Evolutionary conservation across 2,113 vertebrate genomes (phyloP).

Genomic region (Pontoporia blainvillei): DNA sequence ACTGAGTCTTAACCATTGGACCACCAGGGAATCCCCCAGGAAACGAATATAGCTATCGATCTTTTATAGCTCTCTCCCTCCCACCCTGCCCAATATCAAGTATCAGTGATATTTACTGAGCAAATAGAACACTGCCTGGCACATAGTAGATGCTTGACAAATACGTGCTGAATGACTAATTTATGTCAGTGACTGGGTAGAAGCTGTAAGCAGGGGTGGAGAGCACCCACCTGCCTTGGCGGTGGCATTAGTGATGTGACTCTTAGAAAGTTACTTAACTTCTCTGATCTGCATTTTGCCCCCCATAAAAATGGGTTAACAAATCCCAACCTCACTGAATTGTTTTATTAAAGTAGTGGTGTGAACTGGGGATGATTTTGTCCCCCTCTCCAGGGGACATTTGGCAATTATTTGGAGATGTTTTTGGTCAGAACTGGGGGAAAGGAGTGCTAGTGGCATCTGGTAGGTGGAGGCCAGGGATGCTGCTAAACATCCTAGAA

Average conservation of each 20-base stretch:
- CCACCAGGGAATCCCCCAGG: neutral
- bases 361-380: neutral
- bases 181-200: neutral
- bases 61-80: neutral
- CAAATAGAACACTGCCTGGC: neutral
- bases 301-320: neutral
- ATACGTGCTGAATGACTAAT: neutral
- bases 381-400: neutral
- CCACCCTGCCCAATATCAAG: neutral
- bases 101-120: neutral
- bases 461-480: neutral
- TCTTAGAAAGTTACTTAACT: neutral
- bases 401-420: neutral
- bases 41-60: neutral
- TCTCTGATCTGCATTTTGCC: neutral
- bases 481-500: neutral
- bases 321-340: neutral
- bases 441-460: neutral
- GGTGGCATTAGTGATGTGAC: neutral
- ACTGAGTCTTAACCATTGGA: neutral
- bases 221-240: neutral
- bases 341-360: neutral
- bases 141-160: neutral
- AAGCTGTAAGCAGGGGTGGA: neutral
- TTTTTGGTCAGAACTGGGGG: neutral